phyloP scores from a whole-genome alignment of 2,888 invertebrate species.

The Nomada fucata region DNA sequence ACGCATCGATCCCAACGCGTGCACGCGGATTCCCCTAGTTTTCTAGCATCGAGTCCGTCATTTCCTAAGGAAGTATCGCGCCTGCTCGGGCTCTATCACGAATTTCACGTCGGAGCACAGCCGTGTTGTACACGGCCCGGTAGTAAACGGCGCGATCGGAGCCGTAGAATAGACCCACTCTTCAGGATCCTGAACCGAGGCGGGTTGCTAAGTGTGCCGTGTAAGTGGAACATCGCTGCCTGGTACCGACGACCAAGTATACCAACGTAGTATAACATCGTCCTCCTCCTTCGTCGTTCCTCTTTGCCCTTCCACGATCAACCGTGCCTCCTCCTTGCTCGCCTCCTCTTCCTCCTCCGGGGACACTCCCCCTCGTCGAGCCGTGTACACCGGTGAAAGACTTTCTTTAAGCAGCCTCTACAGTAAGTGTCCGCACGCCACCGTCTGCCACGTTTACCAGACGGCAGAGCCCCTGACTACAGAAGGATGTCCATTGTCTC shows the following conservation, averaged over 20 bases:
- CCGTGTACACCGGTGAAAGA: constrained; percentile 80
- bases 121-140: constrained; percentile 49
- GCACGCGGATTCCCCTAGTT: constrained; percentile 34
- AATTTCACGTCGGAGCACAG: constrained; percentile 59
- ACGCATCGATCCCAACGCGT: constrained; percentile 21
- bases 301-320: constrained; percentile 66
- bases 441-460: constrained; percentile 57
- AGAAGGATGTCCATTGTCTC: constrained; percentile 67
- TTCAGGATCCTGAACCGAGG: constrained; percentile 80
- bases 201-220: constrained; percentile 82
- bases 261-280: constrained; percentile 78
- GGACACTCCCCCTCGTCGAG: constrained; percentile 38
- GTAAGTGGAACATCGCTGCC: constrained; percentile 84
- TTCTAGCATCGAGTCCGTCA: constrained; percentile 21
- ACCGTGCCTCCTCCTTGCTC: constrained; percentile 27
- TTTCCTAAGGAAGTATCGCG: constrained; percentile 49
- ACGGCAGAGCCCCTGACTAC: constrained; percentile 26
- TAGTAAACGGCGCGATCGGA: constrained; percentile 64
- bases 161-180: constrained; percentile 76
- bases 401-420: constrained; percentile 80
- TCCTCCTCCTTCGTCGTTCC: constrained; percentile 76
- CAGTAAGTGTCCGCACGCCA: constrained; percentile 55
- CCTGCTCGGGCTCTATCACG: constrained; percentile 38
- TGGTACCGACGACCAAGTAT: constrained; percentile 82
- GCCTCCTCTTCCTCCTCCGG: constrained; percentile 53